Evolutionary conservation across 1,140 invertebrate species (phyloP).

Genomic region (Trichoplusia ni): DNA sequence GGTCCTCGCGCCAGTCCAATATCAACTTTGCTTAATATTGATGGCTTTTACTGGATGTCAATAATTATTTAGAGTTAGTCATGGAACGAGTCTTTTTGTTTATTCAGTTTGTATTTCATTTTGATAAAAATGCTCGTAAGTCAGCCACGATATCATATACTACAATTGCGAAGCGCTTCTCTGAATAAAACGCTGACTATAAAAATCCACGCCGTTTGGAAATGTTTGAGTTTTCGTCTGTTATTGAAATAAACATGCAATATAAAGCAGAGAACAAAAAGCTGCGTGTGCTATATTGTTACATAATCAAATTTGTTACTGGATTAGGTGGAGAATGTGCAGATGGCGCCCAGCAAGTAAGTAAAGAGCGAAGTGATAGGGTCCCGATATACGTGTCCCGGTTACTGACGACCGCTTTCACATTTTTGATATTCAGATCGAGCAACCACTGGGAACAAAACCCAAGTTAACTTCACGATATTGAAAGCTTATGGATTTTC

Average conservation of each 20-base stretch:
- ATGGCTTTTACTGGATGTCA: slow-evolving; percentile 3
- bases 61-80: slow-evolving; percentile 17
- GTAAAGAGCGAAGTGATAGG: slow-evolving; percentile 80
- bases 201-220: not conserved
- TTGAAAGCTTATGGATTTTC: slow-evolving; percentile 81
- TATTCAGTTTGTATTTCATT: not conserved
- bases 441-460: slow-evolving; percentile 75
- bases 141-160: slow-evolving; percentile 4
- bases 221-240: slow-evolving; percentile 13
- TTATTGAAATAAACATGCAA: slow-evolving; percentile 28
- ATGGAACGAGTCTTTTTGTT: not conserved
- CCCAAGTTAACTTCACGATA: slow-evolving; percentile 76
- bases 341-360: slow-evolving; percentile 77
- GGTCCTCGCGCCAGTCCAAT: slow-evolving; percentile 11
- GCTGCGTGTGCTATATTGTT: slow-evolving; percentile 52
- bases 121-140: not conserved
- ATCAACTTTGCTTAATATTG: slow-evolving; percentile 31
- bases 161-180: slow-evolving; percentile 1
- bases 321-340: slow-evolving; percentile 74
- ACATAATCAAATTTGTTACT: slow-evolving; percentile 77
- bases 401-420: slow-evolving; percentile 76
- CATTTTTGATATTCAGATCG: slow-evolving; percentile 81
- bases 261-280: slow-evolving; percentile 28
- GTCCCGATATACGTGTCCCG: slow-evolving; percentile 77
- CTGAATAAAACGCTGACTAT: slow-evolving; percentile 8